phyloP scores from a whole-genome alignment of 2,113 vertebrate species.

The Hemiprocne comata region DNA sequence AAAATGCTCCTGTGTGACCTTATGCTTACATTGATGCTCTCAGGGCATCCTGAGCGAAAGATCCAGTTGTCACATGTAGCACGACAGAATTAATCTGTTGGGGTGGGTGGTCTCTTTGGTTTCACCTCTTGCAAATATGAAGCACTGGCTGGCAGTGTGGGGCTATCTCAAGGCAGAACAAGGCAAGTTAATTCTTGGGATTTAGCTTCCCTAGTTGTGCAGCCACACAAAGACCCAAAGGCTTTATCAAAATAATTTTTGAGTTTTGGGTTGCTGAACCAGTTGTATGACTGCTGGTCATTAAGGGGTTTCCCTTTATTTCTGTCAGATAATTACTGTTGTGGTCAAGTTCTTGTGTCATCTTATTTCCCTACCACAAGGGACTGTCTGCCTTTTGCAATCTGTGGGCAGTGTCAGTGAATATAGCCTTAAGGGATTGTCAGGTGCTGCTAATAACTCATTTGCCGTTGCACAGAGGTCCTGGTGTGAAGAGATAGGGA shows the following conservation, averaged over 20 bases:
- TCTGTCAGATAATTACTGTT: background rate
- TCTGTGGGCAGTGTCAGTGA: background rate
- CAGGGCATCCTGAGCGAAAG: background rate
- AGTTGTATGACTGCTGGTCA: background rate
- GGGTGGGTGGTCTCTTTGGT: background rate
- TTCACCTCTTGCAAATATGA: background rate
- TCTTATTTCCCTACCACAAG: background rate
- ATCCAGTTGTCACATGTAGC: background rate
- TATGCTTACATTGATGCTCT: background rate
- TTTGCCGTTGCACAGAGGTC: background rate
- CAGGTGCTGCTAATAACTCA: background rate
- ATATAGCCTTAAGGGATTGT: background rate
- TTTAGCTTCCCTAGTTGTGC: background rate
- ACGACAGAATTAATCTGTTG: background rate
- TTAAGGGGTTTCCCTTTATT: background rate
- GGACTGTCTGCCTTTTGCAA: background rate
- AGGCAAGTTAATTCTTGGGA: background rate
- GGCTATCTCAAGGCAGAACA: background rate
- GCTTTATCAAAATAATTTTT: background rate
- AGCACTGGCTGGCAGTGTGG: background rate
- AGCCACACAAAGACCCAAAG: background rate
- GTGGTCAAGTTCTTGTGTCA: background rate
- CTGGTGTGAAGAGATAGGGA: background rate
- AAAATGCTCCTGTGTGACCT: accelerated
- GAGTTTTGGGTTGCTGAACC: background rate